phyloP scores from a whole-genome alignment of 2,797 vertebrate species.

The Crocidura indochinensis region DNA sequence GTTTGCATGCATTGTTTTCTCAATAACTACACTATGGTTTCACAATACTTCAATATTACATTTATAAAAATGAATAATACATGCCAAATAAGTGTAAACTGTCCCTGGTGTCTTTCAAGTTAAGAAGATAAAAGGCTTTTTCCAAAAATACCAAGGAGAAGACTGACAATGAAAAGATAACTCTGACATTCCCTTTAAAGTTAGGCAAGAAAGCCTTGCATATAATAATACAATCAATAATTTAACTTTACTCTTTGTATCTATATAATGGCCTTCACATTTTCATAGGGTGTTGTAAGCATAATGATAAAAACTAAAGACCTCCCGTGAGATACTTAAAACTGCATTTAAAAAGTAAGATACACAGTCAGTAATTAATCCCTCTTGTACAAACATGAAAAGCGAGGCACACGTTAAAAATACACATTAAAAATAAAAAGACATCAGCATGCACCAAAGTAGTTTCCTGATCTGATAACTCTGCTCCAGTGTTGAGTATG shows the following conservation, averaged over 20 bases:
- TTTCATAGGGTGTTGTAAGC: neutral
- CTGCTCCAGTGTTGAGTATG: neutral
- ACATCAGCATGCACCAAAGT: neutral
- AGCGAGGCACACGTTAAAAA: neutral
- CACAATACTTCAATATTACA: neutral
- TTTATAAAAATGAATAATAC: constrained; percentile 25
- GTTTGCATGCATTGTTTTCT: constrained; percentile 5
- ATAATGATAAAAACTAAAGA: neutral
- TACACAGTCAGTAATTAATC: constrained; percentile 9
- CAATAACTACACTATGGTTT: no score
- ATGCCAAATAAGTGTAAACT: neutral
- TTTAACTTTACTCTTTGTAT: neutral
- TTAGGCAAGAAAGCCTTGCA: neutral
- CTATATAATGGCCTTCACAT: neutral
- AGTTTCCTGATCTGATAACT: neutral
- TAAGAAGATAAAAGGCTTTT: neutral
- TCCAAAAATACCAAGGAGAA: constrained; percentile 17
- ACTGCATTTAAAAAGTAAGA: neutral
- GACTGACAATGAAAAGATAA: neutral
- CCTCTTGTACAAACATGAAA: neutral
- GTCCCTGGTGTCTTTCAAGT: constrained; percentile 7
- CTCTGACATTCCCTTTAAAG: neutral
- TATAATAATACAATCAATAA: neutral
- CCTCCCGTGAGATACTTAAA: neutral
- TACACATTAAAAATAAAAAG: neutral